Percentiles rank a stretch among this genome's conserved stretches.
phyloP scores from a whole-genome alignment of 2,113 vertebrate genomes.

The Ammodytes dubius region DNA sequence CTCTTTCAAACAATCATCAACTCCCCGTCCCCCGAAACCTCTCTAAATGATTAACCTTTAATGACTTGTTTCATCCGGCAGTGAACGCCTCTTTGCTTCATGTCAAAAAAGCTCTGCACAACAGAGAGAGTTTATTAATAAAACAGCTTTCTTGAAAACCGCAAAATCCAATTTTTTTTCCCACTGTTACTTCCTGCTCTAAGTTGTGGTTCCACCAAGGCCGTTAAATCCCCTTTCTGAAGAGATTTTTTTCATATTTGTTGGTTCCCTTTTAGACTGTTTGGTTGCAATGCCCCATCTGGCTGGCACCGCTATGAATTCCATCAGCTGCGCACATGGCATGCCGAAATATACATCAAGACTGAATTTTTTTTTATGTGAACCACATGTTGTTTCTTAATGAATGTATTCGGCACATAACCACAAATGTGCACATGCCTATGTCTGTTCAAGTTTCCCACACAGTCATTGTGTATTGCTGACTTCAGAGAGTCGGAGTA shows the following conservation, averaged over 20 bases:
- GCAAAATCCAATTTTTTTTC: constrained; percentile 60
- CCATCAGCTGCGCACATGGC: constrained; percentile 55
- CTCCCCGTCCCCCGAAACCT: not conserved
- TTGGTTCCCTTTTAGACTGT: constrained; percentile 41
- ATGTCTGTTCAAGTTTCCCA: constrained; percentile 44
- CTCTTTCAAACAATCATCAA: constrained; percentile 55
- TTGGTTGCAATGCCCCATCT: constrained; percentile 46
- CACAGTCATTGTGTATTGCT: constrained; percentile 35
- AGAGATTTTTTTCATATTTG: constrained; percentile 58
- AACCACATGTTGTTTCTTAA: constrained; percentile 53
- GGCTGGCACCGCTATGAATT: constrained; percentile 30
- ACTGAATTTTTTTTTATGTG: constrained; percentile 49
- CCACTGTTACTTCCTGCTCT: constrained; percentile 64
- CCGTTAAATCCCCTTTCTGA: constrained; percentile 44
- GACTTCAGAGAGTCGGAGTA: not conserved
- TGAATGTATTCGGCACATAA: constrained; percentile 29
- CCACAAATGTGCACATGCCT: constrained; percentile 52
- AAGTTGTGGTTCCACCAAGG: constrained; percentile 66
- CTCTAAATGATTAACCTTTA: constrained; percentile 65
- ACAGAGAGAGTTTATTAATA: constrained; percentile 56
- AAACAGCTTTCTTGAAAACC: constrained; percentile 55
- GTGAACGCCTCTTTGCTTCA: constrained; percentile 31
- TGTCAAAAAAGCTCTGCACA: not conserved
- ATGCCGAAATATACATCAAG: constrained; percentile 20
- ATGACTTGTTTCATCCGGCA: constrained; percentile 44